Evolutionary conservation across 2,888 invertebrate genomes (phyloP), one percentile per base, ranked within the genome.

Genomic region (Dinocampus coccinellae): DNA sequence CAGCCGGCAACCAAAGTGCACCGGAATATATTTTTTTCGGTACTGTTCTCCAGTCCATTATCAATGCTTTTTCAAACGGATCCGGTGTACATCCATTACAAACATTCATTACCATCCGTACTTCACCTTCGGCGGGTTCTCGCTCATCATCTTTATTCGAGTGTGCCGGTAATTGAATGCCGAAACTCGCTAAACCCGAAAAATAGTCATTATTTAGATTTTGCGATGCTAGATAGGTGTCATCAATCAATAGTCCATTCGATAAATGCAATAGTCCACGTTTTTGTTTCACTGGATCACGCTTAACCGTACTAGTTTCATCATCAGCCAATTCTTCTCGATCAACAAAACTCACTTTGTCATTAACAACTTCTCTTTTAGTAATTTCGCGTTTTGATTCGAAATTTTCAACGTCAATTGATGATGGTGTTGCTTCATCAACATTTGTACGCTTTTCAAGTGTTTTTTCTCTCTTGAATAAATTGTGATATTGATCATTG

Each of bases 71-170:
- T 76, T 92, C 92, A 88, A 95, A 95, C 0, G 95, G 95, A 82
- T 95, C 95, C 0, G 90, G 87, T 22, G 92, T 90, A 80, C 95
- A 95, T 0, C 92, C 92, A 71, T 92, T 91, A 86, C 95, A 95
- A 1, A 94, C 89, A 77, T 92, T 90, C 93, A 95, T 93, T 0
- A 95, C 94, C 10, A 93, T 93, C 78, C 90, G 92, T 0, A 95
- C 95, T 86, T 95, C 95, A 34, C 93, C 94, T 84, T 95, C 95
- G 0, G 95, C 95, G 0, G 95, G 94, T 80, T 95, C 95, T 53
- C 93, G 89, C 80, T 94, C 94, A 73, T 94, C 93, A 63, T 90
- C 90, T 87, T 91, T 88, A 3, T 89, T 87, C 64, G 20, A 20
- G n/a, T 76, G 76, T 68, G 91, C 89, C 0, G 91, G 90, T 60